These are phyloP conservation scores for Trichopoda pennipes DNA, from an alignment of 2,888 invertebrate genomes.

Conservation along the genomic window DNA sequence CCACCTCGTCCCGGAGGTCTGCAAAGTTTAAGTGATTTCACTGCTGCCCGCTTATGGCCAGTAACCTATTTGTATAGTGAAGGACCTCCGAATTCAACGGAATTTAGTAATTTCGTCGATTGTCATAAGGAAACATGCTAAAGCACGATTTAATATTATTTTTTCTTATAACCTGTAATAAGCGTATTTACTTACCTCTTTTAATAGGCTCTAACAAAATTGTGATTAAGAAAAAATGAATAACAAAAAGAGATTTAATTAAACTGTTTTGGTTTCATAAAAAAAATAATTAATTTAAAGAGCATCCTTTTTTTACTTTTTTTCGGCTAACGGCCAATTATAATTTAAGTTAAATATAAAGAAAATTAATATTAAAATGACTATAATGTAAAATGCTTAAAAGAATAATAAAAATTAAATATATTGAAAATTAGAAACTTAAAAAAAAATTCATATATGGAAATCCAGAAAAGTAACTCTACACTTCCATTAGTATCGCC, in stretches of 20 bases:
- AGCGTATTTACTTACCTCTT: constrained; percentile 8
- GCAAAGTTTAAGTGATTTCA: constrained; percentile 79
- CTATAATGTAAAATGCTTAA: neutral
- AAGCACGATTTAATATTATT: constrained; percentile 52
- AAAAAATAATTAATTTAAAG: neutral
- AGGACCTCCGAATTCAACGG: constrained; percentile 88
- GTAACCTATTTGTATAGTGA: constrained; percentile 91
- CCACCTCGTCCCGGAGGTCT: constrained; percentile 79
- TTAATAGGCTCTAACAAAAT: constrained; percentile 47
- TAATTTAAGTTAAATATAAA: constrained; percentile 2
- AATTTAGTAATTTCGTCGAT: constrained; percentile 81
- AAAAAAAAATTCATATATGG: too few relatives aligned
- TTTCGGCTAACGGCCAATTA: too few relatives aligned
- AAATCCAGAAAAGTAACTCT: too few relatives aligned
- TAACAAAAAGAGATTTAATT: constrained; percentile 56
- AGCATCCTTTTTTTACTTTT: too few relatives aligned
- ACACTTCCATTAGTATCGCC: too few relatives aligned
- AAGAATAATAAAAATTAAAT: constrained; percentile 1
- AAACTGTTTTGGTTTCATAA: constrained; percentile 51
- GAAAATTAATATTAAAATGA: neutral
- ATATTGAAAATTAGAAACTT: too few relatives aligned
- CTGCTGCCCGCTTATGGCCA: constrained; percentile 86
- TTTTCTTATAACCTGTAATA: constrained; percentile 33
- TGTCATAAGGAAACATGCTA: constrained; percentile 81
- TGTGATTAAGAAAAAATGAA: constrained; percentile 54